phyloP scores from a whole-genome alignment of 2,888 invertebrate species.

The Chymomyza procnemis region DNA sequence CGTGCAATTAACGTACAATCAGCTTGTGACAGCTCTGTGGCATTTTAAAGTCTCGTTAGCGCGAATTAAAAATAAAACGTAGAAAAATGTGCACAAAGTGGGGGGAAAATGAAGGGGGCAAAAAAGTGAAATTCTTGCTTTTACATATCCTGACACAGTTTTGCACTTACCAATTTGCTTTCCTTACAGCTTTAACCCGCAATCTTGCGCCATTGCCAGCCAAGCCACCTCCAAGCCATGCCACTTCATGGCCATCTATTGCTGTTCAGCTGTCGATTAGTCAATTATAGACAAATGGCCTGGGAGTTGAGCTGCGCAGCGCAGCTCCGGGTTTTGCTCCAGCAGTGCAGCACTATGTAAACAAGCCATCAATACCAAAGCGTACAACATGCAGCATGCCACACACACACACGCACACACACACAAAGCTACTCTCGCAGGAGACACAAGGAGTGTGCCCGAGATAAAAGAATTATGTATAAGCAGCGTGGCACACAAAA shows the following conservation, averaged over 20 bases:
- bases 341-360: conserved; percentile 49
- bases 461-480: conserved; percentile 69
- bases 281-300: conserved; percentile 69
- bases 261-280: conserved; percentile 57
- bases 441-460: conserved; percentile 22
- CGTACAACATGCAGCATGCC: background rate
- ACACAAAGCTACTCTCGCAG: conserved; percentile 1
- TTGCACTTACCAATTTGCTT: conserved; percentile 5
- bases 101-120: too few species aligned
- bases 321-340: background rate
- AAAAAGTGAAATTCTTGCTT: background rate
- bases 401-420: conserved; percentile 13
- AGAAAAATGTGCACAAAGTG: too few species aligned
- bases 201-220: too few species aligned
- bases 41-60: background rate
- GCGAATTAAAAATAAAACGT: background rate
- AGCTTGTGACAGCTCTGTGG: background rate
- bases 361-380: conserved; percentile 66
- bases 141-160: conserved; percentile 37
- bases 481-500: conserved; percentile 50
- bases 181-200: conserved; percentile 1
- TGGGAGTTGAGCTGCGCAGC: conserved; percentile 44
- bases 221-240: background rate
- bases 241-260: background rate
- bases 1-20: too few species aligned